phyloP scores from a whole-genome alignment of 2,797 vertebrate genomes.

The Sebastes kiyomatsui region DNA sequence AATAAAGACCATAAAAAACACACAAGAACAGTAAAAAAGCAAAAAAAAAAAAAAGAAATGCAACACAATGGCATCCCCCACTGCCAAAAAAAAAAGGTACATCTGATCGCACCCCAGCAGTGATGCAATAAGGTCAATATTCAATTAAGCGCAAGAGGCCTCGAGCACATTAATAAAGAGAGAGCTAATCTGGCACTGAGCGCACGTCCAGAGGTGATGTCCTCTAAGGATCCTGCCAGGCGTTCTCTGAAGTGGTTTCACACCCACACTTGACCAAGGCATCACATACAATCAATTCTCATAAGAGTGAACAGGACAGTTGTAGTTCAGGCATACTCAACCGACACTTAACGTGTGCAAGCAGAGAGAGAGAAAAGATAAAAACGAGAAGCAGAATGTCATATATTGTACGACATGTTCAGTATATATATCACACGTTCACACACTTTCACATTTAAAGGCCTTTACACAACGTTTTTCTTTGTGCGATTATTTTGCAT shows the following conservation, averaged over 20 bases:
- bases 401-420: no score
- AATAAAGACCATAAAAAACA: neutral
- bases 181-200: conserved; percentile 57
- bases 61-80: neutral
- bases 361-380: neutral
- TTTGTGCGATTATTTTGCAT: no score
- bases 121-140: conserved; percentile 73
- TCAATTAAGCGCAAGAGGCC: conserved; percentile 70
- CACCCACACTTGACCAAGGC: neutral
- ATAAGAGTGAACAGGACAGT: neutral
- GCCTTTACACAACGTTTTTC: neutral
- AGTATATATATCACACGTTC: neutral
- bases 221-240: conserved; percentile 43
- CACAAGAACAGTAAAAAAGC: no score
- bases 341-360: neutral
- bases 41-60: neutral
- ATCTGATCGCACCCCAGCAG: conserved; percentile 12
- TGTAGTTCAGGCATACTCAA: neutral
- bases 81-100: neutral
- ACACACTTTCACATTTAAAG: neutral
- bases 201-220: conserved; percentile 35
- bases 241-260: conserved; percentile 14
- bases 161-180: conserved; percentile 60
- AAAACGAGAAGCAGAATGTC: neutral
- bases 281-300: neutral